Evolutionary conservation across 2,888 invertebrate species (phyloP).

Genomic region (Agonopterix alstromeriana): DNA sequence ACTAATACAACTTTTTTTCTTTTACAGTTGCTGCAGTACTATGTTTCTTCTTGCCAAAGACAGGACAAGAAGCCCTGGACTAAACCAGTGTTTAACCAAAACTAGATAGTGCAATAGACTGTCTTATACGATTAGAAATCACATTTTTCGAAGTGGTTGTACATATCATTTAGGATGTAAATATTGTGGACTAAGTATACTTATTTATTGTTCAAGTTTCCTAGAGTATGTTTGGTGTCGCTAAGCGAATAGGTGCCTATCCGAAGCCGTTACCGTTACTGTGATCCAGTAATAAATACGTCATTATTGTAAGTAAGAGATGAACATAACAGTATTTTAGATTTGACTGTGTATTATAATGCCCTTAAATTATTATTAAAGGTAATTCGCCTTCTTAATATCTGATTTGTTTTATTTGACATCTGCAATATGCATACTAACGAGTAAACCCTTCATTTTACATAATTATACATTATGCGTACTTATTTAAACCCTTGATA

Average conservation of each 20-base stretch:
- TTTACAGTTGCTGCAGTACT: conserved; percentile 82
- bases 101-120: conserved; percentile 57
- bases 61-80: conserved; percentile 84
- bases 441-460: no score
- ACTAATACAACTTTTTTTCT: not conserved
- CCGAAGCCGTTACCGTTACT: conserved; percentile 46
- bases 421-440: no score
- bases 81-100: conserved; percentile 49
- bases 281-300: conserved; percentile 50
- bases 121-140: conserved; percentile 26
- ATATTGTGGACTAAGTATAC: conserved; percentile 61
- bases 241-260: conserved; percentile 22
- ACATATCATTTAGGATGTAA: conserved; percentile 67
- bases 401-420: conserved; percentile 31
- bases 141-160: conserved; percentile 46
- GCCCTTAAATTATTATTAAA: conserved; percentile 71
- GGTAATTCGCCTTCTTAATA: conserved; percentile 45
- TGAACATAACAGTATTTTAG: conserved; percentile 70
- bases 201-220: conserved; percentile 43
- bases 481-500: no score
- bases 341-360: conserved; percentile 70
- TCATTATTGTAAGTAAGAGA: conserved; percentile 47
- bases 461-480: no score
- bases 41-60: conserved; percentile 85
- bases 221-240: conserved; percentile 24